These are phyloP conservation scores for Bellardia pandia DNA, from an alignment of 2,888 invertebrate species.

Conservation along the genomic window DNA sequence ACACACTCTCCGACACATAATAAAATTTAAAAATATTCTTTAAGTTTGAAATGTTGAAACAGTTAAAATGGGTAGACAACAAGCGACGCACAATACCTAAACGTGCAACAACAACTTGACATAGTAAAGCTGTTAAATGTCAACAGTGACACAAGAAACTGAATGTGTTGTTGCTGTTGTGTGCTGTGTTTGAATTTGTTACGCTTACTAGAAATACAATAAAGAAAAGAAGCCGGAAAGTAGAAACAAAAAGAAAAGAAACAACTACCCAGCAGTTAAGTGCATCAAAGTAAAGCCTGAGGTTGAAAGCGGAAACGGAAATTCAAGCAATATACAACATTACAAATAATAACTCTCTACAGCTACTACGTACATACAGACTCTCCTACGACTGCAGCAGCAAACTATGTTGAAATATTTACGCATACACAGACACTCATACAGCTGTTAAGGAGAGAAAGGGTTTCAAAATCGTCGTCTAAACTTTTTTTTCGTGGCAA, in stretches of 20 bases:
- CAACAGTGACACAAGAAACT: conserved; percentile 55
- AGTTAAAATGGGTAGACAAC: neutral
- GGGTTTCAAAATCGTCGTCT: conserved; percentile 1
- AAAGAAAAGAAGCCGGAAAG: neutral
- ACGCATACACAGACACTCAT: conserved; percentile 2
- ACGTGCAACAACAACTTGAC: conserved; percentile 57
- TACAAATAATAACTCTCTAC: conserved; percentile 5
- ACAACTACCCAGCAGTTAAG: conserved; percentile 27
- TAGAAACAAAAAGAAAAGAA: neutral
- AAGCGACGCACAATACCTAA: conserved; percentile 25
- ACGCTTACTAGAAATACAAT: neutral
- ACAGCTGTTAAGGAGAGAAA: neutral
- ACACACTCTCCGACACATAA: neutral
- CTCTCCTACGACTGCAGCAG: neutral
- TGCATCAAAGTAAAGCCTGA: conserved; percentile 52
- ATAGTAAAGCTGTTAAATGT: conserved; percentile 65
- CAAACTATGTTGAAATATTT: conserved; percentile 33
- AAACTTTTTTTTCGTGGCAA: neutral
- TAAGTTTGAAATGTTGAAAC: conserved; percentile 41
- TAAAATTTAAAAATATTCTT: conserved; percentile 26
- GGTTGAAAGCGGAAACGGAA: conserved; percentile 66
- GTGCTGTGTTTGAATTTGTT: conserved; percentile 19
- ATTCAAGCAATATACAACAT: conserved; percentile 49
- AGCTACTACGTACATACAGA: neutral
- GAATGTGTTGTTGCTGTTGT: conserved; percentile 46